Conservation (phyloP, 2,888 invertebrate genomes). For the Tipula vernalis region DNA sequence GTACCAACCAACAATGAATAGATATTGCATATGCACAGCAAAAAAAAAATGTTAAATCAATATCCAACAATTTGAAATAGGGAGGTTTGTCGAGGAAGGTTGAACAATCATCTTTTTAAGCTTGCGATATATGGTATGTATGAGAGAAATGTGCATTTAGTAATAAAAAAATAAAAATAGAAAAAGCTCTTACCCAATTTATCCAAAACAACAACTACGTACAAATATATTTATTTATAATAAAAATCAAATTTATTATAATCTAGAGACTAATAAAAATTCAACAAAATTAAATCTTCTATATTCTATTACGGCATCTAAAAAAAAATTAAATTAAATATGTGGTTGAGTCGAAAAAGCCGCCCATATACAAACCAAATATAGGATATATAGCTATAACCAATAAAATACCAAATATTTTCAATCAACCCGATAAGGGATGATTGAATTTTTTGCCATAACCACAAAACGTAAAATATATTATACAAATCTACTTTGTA, state of each 20-base stretch:
- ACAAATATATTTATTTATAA: background rate
- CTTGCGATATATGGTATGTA: background rate
- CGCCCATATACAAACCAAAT: background rate
- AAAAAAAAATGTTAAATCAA: background rate
- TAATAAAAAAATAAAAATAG: background rate
- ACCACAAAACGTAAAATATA: too few relatives aligned
- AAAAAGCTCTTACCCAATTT: background rate
- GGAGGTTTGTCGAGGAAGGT: background rate
- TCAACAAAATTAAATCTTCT: background rate
- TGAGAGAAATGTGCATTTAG: background rate
- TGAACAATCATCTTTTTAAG: background rate
- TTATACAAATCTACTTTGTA: background rate
- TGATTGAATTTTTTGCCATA: background rate
- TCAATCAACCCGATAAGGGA: background rate
- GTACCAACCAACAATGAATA: too few relatives aligned
- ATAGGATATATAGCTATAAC: background rate
- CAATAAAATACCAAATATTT: background rate
- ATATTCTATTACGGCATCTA: background rate
- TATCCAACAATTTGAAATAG: background rate
- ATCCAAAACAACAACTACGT: background rate
- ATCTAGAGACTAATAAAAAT: background rate
- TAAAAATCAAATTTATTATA: slow-evolving; percentile 4
- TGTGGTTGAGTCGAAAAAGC: background rate
- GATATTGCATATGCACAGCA: background rate
- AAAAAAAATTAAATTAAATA: too few relatives aligned